Percentiles rank a stretch among this genome's conserved stretches.
These are phyloP conservation scores for Blastobasis adustella DNA, from an alignment of 2,888 invertebrate species.

Conservation along the genomic window DNA sequence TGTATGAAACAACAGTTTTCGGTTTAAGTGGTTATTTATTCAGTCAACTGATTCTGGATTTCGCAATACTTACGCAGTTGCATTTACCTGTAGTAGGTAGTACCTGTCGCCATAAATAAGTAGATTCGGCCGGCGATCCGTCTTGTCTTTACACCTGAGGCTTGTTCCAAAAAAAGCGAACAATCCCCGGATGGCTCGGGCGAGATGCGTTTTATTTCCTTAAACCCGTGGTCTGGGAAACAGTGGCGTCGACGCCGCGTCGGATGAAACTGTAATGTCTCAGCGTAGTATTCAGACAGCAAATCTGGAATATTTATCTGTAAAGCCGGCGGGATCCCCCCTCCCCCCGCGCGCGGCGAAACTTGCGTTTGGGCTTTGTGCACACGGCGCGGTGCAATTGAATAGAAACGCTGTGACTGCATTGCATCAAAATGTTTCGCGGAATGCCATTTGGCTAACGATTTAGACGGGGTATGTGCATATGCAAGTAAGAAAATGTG, in stretches of 20 bases:
- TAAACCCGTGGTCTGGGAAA: constrained; percentile 13
- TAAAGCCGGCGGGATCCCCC: constrained; percentile 52
- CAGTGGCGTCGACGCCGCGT: constrained; percentile 15
- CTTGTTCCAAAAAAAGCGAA: neutral
- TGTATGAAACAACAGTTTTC: neutral
- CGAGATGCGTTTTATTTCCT: constrained; percentile 8
- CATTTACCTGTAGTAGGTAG: too few relatives aligned
- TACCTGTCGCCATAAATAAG: too few relatives aligned
- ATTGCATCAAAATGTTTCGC: too few relatives aligned
- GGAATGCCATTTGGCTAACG: too few relatives aligned
- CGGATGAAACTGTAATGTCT: constrained; percentile 44
- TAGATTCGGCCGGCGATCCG: too few relatives aligned
- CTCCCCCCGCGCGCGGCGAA: constrained; percentile 45
- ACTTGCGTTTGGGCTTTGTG: constrained; percentile 49
- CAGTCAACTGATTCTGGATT: too few relatives aligned
- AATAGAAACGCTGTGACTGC: too few relatives aligned
- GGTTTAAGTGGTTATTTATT: too few relatives aligned
- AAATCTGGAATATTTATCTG: constrained; percentile 63
- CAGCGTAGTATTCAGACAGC: constrained; percentile 41
- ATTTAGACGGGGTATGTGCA: too few relatives aligned
- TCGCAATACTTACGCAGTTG: too few relatives aligned
- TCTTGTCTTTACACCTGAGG: neutral
- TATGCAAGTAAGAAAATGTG: too few relatives aligned
- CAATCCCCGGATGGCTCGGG: neutral
- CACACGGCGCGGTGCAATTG: constrained; percentile 15